These are phyloP conservation scores for Drosophila murphyi DNA, from an alignment of 1,140 invertebrate species.

Conservation along the genomic window DNA sequence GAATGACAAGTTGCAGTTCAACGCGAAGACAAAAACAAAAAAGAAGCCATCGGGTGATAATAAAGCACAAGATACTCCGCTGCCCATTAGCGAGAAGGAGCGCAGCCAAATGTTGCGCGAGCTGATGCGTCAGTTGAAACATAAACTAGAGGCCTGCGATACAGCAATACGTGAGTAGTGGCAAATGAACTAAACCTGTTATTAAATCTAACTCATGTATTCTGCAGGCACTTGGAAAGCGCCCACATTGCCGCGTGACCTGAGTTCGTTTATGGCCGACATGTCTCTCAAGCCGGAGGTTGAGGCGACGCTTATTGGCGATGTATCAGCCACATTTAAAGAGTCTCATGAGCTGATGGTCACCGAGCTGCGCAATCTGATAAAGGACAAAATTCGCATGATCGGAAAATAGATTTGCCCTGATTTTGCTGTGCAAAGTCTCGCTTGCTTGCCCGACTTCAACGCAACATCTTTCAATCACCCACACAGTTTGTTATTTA, in stretches of 20 bases:
- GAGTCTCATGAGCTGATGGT: slow-evolving; percentile 81
- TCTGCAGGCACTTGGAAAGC: slow-evolving; percentile 72
- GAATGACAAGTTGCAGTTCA: slow-evolving; percentile 76
- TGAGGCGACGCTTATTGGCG: slow-evolving; percentile 74
- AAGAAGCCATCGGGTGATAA: slow-evolving; percentile 49
- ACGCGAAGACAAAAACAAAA: slow-evolving; percentile 69
- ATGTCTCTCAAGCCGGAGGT: slow-evolving; percentile 82
- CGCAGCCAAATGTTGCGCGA: slow-evolving; percentile 72
- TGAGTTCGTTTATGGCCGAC: slow-evolving; percentile 80
- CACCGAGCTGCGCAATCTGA: slow-evolving; percentile 75
- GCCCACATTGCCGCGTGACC: slow-evolving; percentile 63
- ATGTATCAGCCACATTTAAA: slow-evolving; percentile 79
- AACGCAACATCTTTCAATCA: slow-evolving; percentile 28
- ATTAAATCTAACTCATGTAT: background rate
- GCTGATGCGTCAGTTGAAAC: slow-evolving; percentile 78
- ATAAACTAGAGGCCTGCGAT: slow-evolving; percentile 74
- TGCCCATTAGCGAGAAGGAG: slow-evolving; percentile 75
- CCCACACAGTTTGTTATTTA: slow-evolving; percentile 71
- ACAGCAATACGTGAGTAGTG: slow-evolving; percentile 65
- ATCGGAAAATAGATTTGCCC: slow-evolving; percentile 57
- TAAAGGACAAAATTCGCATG: slow-evolving; percentile 84
- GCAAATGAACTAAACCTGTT: background rate
- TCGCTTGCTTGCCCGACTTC: background rate
- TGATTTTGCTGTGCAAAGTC: slow-evolving; percentile 70
- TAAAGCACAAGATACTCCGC: slow-evolving; percentile 47